Evolutionary conservation across 2,888 invertebrate genomes (phyloP), one percentile per base, ranked within the genome.

Genomic region (Acanthosepion pharaonis): DNA sequence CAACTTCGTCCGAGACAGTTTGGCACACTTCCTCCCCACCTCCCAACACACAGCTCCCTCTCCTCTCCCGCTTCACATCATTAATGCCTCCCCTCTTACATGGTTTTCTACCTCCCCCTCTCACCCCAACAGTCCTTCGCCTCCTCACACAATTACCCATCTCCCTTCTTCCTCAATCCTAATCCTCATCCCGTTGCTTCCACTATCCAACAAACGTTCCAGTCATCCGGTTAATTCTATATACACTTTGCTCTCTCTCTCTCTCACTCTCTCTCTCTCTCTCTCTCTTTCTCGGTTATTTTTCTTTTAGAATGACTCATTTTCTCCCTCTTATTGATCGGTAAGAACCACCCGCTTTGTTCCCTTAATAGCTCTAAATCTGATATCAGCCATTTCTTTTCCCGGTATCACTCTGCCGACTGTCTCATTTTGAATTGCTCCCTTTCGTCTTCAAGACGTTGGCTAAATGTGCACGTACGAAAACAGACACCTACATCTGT

Each of bases 191-290:
- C 78, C 15, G 9, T 18, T 78, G 33, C 78, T 33, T 33, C 18
- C n/a, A 11, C 78, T 42, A 42, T 42, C 42, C 78, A 15, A 33
- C 78, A n/a, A 78, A 78, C 78, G 78, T n/a, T 78, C 78, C 15
- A 78, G 78, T 78, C 78, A 78, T 78, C 78, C 78, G n/a, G 78
- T 78, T 78, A 78, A 78, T 78, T 78, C 78, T 78, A 78, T 78
- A 78, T 78, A 78, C 78, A n/a, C 11, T n/a, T 78, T 78, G 2
- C 78, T 18, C 11, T 28, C n/a, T 78, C 78, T n/a, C 9, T 11
- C 0, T n/a, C n/a, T 8, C 33, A 3, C 78, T 11, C 9, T 78
- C 33, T 78, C 15, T 78, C 78, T n/a, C n/a, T 11, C 8, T 33
- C n/a, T 15, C n/a, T 78, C n/a, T n/a, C 33, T 78, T 33, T n/a